Conservation (phyloP, 2,797 vertebrate genomes). For the Eulemur albifrons region DNA sequence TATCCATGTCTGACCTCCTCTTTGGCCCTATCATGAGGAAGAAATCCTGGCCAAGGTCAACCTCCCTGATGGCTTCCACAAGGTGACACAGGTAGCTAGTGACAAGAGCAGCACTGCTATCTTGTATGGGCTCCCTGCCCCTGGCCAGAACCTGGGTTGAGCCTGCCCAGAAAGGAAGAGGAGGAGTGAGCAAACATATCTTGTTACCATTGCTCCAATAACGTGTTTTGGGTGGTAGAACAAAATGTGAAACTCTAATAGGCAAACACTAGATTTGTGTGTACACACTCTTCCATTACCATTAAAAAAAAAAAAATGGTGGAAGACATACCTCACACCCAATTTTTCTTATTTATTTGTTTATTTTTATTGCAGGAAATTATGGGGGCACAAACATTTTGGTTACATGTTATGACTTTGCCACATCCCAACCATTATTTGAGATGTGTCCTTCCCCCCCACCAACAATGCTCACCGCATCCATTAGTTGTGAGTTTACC, state of each 20-base stretch:
- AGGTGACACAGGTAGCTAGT: not conserved
- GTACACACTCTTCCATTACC: not conserved
- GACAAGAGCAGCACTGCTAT: not conserved
- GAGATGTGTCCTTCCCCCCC: no score
- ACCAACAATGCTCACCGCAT: no score
- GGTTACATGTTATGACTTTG: no score
- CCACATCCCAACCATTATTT: no score
- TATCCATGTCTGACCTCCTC: not conserved
- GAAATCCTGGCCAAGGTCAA: not conserved
- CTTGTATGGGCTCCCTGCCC: not conserved
- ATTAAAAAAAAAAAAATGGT: not conserved
- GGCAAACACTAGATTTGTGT: not conserved
- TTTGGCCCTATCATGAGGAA: not conserved
- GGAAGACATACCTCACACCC: not conserved
- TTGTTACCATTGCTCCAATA: not conserved
- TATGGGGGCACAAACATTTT: no score
- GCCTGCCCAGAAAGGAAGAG: not conserved
- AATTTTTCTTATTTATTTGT: not conserved
- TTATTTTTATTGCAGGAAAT: no score
- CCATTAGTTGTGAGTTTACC: no score
- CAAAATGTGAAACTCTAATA: not conserved
- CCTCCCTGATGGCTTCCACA: not conserved
- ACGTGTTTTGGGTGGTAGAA: not conserved
- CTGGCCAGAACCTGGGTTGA: not conserved
- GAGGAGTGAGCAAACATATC: not conserved